Evolutionary conservation across 2,113 vertebrate species (phyloP).

Genomic region (Jaculus jaculus): DNA sequence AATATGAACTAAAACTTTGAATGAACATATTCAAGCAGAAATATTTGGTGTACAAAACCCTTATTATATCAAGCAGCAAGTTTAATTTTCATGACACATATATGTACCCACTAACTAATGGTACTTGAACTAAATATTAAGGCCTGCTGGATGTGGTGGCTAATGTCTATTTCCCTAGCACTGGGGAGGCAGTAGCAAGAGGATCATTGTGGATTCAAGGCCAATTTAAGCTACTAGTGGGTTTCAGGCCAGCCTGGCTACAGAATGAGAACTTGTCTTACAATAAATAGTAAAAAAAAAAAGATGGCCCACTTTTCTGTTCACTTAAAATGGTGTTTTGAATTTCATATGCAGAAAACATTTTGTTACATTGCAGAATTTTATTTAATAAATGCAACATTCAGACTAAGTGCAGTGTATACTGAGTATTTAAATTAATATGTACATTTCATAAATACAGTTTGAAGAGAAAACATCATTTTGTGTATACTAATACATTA

Average conservation of each 20-base stretch:
- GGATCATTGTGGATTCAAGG: not conserved
- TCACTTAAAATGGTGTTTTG: no score
- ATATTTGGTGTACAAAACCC: not conserved
- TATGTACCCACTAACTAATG: not conserved
- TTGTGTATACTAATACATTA: no score
- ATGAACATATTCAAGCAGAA: slow-evolving; percentile 20
- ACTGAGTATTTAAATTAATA: no score
- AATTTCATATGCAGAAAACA: no score
- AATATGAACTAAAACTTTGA: not conserved
- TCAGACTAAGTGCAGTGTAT: no score
- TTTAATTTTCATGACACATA: not conserved
- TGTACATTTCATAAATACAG: no score
- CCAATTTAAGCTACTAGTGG: no score
- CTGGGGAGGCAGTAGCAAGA: not conserved
- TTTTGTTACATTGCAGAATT: no score
- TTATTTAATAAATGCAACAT: no score
- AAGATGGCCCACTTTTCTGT: no score
- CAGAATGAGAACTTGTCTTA: not conserved
- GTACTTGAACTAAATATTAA: not conserved
- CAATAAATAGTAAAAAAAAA: no score
- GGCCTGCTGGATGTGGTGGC: not conserved
- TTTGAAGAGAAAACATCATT: no score
- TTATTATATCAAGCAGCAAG: not conserved
- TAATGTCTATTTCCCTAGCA: not conserved
- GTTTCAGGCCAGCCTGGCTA: not conserved